Evolutionary conservation across 2,113 vertebrate genomes (phyloP).

Genomic region (Piaya cayana): DNA sequence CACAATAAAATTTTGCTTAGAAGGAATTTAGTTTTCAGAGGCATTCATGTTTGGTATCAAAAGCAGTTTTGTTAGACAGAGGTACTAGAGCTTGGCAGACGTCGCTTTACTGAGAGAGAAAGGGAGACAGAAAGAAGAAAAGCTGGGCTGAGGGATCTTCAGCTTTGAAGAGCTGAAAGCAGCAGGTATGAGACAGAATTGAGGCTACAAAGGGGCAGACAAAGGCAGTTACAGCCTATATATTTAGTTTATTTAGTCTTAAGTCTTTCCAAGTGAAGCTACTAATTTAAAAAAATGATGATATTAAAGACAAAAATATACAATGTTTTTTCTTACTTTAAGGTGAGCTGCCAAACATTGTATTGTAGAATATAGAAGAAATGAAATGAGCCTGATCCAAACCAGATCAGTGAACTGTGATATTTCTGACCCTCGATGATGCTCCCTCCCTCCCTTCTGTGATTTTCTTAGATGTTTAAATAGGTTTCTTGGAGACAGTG

Average conservation of each 20-base stretch:
- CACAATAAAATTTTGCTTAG: neutral
- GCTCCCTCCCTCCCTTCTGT: neutral
- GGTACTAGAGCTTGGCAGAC: neutral
- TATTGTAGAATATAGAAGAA: neutral
- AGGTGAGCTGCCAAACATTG: neutral
- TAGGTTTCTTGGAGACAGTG: neutral
- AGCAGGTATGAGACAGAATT: neutral
- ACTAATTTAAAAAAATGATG: neutral
- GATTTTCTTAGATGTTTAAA: neutral
- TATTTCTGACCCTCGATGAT: rapidly evolving
- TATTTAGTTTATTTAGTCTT: neutral
- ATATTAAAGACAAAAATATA: neutral
- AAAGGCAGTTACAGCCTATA: neutral
- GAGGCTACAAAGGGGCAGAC: neutral
- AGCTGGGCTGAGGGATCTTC: neutral
- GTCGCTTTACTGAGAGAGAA: neutral
- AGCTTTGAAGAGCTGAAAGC: neutral
- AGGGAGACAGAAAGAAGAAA: neutral
- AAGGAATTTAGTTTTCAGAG: neutral
- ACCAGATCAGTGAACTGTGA: neutral
- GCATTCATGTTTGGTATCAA: neutral
- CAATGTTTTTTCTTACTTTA: neutral
- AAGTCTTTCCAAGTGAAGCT: neutral
- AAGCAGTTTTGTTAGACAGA: neutral
- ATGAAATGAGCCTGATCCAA: neutral